These are phyloP conservation scores for Sarcophaga bullata DNA, from an alignment of 1,140 invertebrate species.

Conservation along the genomic window DNA sequence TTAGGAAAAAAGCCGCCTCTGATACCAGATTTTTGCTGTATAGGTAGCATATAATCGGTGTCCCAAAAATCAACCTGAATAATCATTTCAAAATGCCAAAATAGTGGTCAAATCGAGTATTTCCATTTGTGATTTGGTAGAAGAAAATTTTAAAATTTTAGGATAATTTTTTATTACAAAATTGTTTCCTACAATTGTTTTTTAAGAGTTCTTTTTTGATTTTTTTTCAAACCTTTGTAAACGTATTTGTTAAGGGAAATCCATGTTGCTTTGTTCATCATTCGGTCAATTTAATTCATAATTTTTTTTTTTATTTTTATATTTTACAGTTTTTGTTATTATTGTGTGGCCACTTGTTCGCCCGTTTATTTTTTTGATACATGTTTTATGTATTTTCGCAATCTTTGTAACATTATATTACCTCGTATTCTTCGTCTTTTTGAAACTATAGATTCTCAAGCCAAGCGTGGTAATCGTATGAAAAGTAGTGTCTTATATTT, in stretches of 20 bases:
- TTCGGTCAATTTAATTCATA: slow-evolving; percentile 26
- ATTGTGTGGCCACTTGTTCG: neutral
- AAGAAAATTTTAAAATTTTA: too few species aligned
- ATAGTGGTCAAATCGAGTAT: too few species aligned
- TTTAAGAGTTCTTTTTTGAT: too few species aligned
- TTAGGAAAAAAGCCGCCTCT: too few species aligned
- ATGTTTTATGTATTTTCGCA: neutral
- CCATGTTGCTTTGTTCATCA: neutral
- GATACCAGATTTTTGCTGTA: too few species aligned
- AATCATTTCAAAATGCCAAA: too few species aligned
- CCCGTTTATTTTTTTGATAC: neutral
- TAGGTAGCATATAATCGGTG: too few species aligned
- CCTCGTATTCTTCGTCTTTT: neutral
- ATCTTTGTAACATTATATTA: slow-evolving; percentile 6
- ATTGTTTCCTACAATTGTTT: too few species aligned
- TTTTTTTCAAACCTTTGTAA: too few species aligned
- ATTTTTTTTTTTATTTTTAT: neutral
- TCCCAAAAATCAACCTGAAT: too few species aligned
- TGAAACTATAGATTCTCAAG: neutral
- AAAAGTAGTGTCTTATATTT: neutral
- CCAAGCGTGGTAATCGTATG: slow-evolving; percentile 1
- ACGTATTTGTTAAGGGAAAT: neutral
- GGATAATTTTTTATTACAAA: too few species aligned
- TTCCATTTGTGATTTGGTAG: too few species aligned
- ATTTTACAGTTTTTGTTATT: neutral